These are phyloP conservation scores for Tauraco hartlaubi DNA, from an alignment of 2,797 vertebrate genomes.

Conservation along the genomic window DNA sequence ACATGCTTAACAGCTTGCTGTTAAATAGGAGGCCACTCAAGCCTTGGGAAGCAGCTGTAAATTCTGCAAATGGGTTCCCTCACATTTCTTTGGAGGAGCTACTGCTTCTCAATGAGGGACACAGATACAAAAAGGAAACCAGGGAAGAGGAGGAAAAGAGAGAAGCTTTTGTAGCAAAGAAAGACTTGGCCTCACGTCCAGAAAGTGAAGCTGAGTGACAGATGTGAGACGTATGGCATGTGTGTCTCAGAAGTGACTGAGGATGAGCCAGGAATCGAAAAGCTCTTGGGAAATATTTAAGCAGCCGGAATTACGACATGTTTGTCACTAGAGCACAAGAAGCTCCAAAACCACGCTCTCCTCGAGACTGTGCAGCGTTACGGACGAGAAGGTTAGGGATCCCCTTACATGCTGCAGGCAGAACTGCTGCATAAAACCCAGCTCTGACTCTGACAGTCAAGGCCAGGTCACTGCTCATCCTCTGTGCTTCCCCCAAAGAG, in stretches of 20 bases:
- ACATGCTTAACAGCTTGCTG: slow-evolving; percentile 43
- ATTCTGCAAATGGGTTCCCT: slow-evolving; percentile 32
- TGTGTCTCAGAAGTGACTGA: not conserved
- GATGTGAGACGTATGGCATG: not conserved
- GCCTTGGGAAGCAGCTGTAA: slow-evolving; percentile 36
- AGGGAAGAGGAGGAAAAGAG: not conserved
- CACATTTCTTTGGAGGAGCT: slow-evolving; percentile 15
- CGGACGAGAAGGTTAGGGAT: not conserved
- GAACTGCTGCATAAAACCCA: not conserved
- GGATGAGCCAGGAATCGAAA: not conserved
- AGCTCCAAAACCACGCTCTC: not conserved
- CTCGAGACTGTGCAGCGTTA: not conserved
- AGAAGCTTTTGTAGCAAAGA: not conserved
- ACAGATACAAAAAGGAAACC: not conserved
- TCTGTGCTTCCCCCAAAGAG: not conserved
- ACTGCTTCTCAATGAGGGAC: not conserved
- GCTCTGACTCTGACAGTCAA: not conserved
- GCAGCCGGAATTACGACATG: not conserved
- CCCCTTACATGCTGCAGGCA: not conserved
- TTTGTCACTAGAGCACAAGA: not conserved
- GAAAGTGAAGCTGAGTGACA: not conserved
- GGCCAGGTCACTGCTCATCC: not conserved
- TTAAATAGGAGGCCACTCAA: slow-evolving; percentile 1
- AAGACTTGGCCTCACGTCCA: not conserved
- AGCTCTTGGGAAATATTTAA: not conserved